Conservation (phyloP, 2,113 vertebrate species). For the Pantherophis guttatus region DNA sequence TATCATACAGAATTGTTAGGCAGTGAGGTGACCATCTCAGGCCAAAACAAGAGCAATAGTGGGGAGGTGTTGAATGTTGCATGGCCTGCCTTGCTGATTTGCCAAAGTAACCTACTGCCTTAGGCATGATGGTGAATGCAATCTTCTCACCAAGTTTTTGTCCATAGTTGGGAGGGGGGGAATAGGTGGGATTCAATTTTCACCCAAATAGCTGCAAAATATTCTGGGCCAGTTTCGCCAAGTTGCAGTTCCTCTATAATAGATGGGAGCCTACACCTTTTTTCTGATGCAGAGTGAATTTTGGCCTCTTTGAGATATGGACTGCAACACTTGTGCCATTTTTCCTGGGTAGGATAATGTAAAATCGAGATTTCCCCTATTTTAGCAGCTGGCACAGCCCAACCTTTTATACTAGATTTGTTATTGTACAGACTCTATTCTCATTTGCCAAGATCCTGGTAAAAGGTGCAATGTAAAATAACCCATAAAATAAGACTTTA, state of each 20-base stretch:
- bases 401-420: neutral
- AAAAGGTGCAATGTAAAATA: constrained; percentile 43
- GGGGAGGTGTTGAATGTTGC: neutral
- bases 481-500: constrained; percentile 94
- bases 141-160: neutral
- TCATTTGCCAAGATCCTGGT: neutral
- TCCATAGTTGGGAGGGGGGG: neutral
- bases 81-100: neutral
- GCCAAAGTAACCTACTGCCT: neutral
- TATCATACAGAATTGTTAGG: neutral
- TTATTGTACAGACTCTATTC: neutral
- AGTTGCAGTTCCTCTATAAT: neutral
- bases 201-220: neutral
- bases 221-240: neutral
- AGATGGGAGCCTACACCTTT: neutral
- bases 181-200: neutral
- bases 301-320: neutral
- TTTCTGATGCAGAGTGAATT: neutral
- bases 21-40: neutral
- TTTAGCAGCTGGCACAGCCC: neutral
- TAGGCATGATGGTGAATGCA: neutral
- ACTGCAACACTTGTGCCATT: neutral
- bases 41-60: neutral
- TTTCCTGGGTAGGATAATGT: neutral
- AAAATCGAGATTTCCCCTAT: neutral